phyloP scores from a whole-genome alignment of 1,140 invertebrate species.

The Ceratoteleas bidentatus region DNA sequence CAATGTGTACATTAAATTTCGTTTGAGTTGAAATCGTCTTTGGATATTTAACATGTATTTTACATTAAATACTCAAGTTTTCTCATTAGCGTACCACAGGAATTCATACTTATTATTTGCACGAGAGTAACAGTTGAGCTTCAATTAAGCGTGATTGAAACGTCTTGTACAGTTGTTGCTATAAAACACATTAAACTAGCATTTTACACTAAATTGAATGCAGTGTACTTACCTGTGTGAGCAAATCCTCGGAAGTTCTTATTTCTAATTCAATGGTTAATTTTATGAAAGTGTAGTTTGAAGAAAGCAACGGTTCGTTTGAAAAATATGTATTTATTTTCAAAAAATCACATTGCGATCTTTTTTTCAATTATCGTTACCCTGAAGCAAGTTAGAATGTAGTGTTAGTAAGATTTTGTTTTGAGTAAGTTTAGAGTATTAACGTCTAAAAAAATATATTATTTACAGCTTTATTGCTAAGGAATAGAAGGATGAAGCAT shows the following conservation, averaged over 20 bases:
- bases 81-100: no score
- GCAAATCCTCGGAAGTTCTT: not conserved
- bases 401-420: constrained; percentile 32
- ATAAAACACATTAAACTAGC: constrained; percentile 81
- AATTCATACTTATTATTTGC: no score
- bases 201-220: constrained; percentile 77
- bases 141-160: constrained; percentile 75
- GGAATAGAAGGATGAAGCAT: constrained; percentile 52
- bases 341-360: constrained; percentile 30
- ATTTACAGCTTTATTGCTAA: constrained; percentile 55
- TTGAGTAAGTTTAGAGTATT: constrained; percentile 34
- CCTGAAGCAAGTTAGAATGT: constrained; percentile 36
- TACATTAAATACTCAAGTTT: no score
- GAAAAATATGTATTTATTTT: constrained; percentile 48
- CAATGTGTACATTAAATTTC: no score
- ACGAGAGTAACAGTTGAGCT: no score
- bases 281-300: not conserved
- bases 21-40: no score
- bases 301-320: constrained; percentile 34
- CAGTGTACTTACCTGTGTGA: constrained; percentile 47
- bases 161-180: constrained; percentile 81
- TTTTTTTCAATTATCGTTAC: constrained; percentile 15
- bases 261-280: not conserved
- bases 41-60: no score
- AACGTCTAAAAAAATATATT: constrained; percentile 55